Evolutionary conservation across 1,140 invertebrate genomes (phyloP).

Genomic region (Schlechtendalia chinensis): DNA sequence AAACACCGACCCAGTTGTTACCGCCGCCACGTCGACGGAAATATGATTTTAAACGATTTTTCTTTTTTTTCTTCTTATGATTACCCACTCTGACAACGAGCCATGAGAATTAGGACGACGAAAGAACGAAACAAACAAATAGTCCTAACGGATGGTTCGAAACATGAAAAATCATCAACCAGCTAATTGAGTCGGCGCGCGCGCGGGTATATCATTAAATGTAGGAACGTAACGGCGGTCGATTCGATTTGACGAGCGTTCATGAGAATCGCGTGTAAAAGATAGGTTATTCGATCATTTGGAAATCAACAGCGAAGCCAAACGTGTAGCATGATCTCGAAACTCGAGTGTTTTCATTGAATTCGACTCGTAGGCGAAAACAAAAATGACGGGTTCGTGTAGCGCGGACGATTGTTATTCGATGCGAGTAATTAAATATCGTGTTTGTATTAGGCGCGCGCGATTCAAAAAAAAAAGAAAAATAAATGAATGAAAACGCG

Average conservation of each 20-base stretch:
- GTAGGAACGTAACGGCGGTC: not conserved
- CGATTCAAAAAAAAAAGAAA: no score
- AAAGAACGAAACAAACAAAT: no score
- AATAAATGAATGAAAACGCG: no score
- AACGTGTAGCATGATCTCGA: no score
- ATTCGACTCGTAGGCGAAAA: no score
- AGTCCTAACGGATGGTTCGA: not conserved
- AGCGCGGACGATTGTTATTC: not conserved
- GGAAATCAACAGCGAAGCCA: no score
- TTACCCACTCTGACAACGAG: conserved; percentile 6
- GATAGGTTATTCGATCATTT: not conserved
- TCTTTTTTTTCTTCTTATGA: no score
- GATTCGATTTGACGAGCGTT: not conserved
- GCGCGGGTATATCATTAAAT: not conserved
- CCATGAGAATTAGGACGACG: conserved; percentile 11
- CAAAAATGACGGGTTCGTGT: not conserved
- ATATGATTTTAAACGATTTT: not conserved
- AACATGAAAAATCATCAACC: conserved; percentile 7
- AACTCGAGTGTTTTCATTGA: no score
- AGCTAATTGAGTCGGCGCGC: conserved; percentile 11
- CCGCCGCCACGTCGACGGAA: not conserved
- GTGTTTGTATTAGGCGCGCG: no score
- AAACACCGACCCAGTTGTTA: not conserved
- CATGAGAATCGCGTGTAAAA: no score
- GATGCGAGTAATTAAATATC: no score